phyloP scores from a whole-genome alignment of 1,140 invertebrate species.

The Pomacea maculata region DNA sequence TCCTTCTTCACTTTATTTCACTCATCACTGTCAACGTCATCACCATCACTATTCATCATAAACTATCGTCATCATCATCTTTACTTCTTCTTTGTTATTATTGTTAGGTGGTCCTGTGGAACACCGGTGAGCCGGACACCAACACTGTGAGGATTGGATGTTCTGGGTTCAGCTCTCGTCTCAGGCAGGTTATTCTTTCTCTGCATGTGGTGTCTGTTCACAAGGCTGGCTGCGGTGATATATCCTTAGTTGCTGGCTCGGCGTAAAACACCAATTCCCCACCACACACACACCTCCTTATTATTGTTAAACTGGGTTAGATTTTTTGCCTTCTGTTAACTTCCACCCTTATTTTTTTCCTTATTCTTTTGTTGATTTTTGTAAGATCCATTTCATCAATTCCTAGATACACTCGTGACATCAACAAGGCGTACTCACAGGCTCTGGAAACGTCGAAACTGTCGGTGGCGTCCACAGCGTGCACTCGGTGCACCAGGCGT shows the following conservation, averaged over 20 bases:
- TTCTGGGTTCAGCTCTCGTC: too few relatives aligned
- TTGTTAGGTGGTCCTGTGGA: too few relatives aligned
- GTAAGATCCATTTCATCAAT: neutral
- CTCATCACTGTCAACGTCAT: too few relatives aligned
- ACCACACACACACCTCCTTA: neutral
- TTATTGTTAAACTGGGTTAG: neutral
- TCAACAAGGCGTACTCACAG: slow-evolving; percentile 17
- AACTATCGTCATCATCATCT: too few relatives aligned
- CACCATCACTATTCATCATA: too few relatives aligned
- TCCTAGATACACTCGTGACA: neutral
- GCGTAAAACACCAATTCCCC: neutral
- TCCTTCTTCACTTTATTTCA: too few relatives aligned
- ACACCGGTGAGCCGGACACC: too few relatives aligned
- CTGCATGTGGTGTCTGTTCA: too few relatives aligned
- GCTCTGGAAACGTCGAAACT: slow-evolving; percentile 33
- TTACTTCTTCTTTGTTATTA: too few relatives aligned
- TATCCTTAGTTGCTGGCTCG: neutral
- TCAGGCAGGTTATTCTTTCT: too few relatives aligned
- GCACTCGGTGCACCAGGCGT: neutral
- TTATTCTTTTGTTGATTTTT: neutral
- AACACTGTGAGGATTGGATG: too few relatives aligned
- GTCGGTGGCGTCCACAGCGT: slow-evolving; percentile 25
- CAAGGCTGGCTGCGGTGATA: neutral
- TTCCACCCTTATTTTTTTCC: neutral
- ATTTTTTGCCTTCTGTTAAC: neutral